Base-by-base conservation (phyloP, 2,113 vertebrate genomes). In the Penelope pileata region DNA sequence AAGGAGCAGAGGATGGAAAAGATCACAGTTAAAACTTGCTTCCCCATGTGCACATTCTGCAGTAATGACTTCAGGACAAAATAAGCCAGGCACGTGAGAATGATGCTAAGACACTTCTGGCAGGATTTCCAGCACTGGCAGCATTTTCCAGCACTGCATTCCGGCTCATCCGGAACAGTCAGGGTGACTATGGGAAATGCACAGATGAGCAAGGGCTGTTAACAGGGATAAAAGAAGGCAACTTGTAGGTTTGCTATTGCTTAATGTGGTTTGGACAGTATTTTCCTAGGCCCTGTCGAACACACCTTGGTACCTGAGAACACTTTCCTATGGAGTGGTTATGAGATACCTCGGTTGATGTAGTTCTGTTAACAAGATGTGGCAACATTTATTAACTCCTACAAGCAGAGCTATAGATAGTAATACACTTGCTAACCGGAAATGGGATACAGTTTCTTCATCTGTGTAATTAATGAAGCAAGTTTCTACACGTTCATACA, bases 171-270 rank as follows among this genome's bases (percentile, higher is more conserved):
- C 13, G 19, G 59, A 51, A 24, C 27, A 63, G 3, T 45, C 27
- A 32, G 27, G 26, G 36, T 48, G 1, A 1, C 34, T 18, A 6
- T 3, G 29, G 56, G 51, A 79, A 70, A 60, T 3, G 16, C 43
- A 51, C 29, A 36, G 1, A 0, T 29, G 23, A 48, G 42, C 0
- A 0, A 17, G 12, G 16, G 7, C 3, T 66, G 45, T 60, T 70
- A 22, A 63, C 26, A 32, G 59, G 9, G 29, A 51, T 48, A 64
- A 67, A 29, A 79, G 34, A 81, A 53, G 47, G 23, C n/a, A 76
- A 22, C 12, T n/a, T 1, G 6, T 43, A 51, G 47, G 7, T 50
- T 84, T 42, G 19, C 22, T 42, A 3, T 87, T 79, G 56, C 70
- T 79, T 91, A 60, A 91, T 34, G 1, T 9, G 15, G 19, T 69